Base-by-base conservation (phyloP, 2,113 vertebrate genomes). In the Caretta caretta region DNA sequence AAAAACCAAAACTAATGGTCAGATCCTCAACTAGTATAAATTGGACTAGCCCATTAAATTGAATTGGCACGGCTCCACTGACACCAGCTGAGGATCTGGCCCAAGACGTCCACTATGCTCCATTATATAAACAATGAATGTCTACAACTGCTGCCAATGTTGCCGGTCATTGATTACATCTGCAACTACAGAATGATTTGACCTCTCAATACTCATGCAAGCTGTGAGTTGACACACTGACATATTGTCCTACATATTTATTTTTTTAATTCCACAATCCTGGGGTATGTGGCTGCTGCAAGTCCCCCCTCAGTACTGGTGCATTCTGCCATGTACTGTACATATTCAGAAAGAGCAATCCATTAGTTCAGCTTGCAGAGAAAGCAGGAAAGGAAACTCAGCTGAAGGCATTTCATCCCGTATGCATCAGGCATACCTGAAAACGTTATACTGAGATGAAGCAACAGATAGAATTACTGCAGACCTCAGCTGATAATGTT, bases 121-220 rank as follows among this genome's bases (percentile, higher is more conserved):
- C 31, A 3, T 85, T 81, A 75, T 0, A 50, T 46, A 87, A 92
- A 84, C 0, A 20, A 3, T 54, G 80, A 75, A 90, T 42, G 5
- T 54, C 91, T 90, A 78, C 86, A 92, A 38, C 88, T 87, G 90
- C 90, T 90, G 90, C 91, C 57, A 93, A n/a, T 5, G 88, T 78
- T 50, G 4, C 4, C 2, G 1, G 86, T 46, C 83, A 85, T 86
- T 88, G 95, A 50, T 84, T 93, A 6, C 84, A 35, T n/a, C 92
- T 90, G 79, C 20, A 31, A 5, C 50, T 48, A 1, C 0, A 2
- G 93, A 69, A 81, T 0, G 0, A 4, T 25, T 72, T 90, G 0
- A 0, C 25, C 38, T 12, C 48, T 82, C 51, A 50, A 31, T 22
- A 0, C 49, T 54, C n/a, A 24, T 38, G 51, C 0, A 0, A 1